Base-by-base conservation (phyloP, 2,888 invertebrate genomes). In the Aromia moschata region DNA sequence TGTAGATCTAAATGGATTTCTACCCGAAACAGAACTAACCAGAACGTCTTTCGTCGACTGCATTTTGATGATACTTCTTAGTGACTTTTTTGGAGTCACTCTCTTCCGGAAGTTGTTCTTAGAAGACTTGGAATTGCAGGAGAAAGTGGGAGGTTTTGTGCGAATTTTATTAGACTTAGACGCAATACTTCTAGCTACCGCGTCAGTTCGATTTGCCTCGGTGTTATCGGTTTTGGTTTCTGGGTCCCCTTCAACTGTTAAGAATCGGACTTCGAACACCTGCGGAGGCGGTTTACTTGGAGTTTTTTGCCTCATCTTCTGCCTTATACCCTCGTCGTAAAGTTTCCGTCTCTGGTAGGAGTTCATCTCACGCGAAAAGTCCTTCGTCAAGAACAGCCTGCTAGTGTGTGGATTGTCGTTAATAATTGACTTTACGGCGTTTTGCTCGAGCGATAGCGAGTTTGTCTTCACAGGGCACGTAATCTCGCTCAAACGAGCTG, bases 221-320 rank as follows among this genome's bases (percentile, higher is more conserved):
- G n/a, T 3, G 33, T 7, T 33, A 33, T 33, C 10, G 5, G n/a
- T 10, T 33, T 33, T 10, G 33, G 5, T 10, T 3, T 7, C 37
- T 49, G 31, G 44, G n/a, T 37, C 46, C 2, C 18, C 33, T 52
- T 60, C 65, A 2, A 68, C 54, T 2, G 70, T 71, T 36, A 74
- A 43, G 56, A 64, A 72, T 11, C 71, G 56, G n/a, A 74, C 71
- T 58, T 74, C 73, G 12, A 67, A 67, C 16, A 72, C 60, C 56
- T 70, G 71, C 4, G 64, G 69, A 0, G 61, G 58, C 15, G 67
- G 43, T 41, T 46, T 44, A 33, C 47, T 52, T 16, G 58, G 51
- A 7, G 43, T 30, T 49, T 64, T 68, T 38, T 62, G 63, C 43
- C 62, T 65, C 60, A 65, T 61, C 33, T 69, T 71, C 17, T 58